These are phyloP conservation scores for Tholera decimalis DNA, from an alignment of 2,888 invertebrate genomes.

Conservation along the genomic window DNA sequence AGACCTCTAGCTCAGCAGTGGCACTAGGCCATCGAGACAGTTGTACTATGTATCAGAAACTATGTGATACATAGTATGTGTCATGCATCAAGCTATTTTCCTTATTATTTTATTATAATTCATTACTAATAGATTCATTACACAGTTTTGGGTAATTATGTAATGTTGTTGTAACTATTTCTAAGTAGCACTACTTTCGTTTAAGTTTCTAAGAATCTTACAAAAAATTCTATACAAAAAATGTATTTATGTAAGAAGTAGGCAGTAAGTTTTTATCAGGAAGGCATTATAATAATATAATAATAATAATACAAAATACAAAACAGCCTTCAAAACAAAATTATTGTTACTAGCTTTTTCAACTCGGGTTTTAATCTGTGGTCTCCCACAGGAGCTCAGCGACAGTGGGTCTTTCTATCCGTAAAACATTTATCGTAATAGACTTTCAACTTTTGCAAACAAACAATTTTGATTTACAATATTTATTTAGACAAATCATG, in stretches of 20 bases:
- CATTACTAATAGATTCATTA: neutral
- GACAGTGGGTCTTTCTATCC: neutral
- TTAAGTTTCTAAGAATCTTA: constrained; percentile 1
- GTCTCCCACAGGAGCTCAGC: neutral
- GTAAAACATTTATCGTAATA: neutral
- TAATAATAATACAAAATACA: constrained; percentile 10
- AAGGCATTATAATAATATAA: constrained; percentile 13
- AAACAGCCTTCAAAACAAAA: neutral
- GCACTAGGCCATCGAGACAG: no score
- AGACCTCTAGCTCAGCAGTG: no score
- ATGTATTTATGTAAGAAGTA: neutral
- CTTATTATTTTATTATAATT: neutral
- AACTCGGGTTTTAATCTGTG: neutral
- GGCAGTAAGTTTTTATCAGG: constrained; percentile 21
- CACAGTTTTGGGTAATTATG: constrained; percentile 11
- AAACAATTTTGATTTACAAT: neutral
- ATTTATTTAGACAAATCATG: neutral
- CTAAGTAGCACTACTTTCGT: neutral
- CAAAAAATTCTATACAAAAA: neutral
- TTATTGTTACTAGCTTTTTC: neutral
- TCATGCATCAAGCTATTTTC: neutral
- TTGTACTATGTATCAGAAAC: no score
- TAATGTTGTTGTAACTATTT: no score
- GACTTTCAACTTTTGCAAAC: neutral
- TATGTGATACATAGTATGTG: neutral